Percentiles rank a stretch among this genome's conserved stretches.
phyloP scores from a whole-genome alignment of 2,113 vertebrate genomes.

The Ochotona princeps region DNA sequence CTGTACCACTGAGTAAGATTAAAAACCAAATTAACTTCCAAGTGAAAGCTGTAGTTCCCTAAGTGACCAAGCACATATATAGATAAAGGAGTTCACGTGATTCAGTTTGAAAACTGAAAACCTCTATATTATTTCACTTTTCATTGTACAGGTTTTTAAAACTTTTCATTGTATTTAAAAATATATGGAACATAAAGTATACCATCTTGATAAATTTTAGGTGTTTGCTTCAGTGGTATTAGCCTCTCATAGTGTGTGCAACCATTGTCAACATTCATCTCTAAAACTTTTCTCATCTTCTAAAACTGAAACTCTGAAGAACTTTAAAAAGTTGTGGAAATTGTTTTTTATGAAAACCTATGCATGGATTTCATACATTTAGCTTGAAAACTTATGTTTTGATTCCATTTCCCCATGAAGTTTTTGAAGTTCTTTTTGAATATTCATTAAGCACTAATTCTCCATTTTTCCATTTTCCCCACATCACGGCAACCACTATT shows the following conservation, averaged over 20 bases:
- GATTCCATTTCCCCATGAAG: no score
- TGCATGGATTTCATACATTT: no score
- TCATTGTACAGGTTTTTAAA: not conserved
- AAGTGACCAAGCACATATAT: slow-evolving; percentile 40
- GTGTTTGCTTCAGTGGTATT: not conserved
- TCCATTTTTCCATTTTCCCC: not conserved
- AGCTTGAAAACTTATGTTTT: no score
- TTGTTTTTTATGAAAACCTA: no score
- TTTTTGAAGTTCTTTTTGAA: no score
- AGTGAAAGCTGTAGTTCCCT: slow-evolving; percentile 54
- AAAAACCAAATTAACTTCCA: slow-evolving; percentile 56
- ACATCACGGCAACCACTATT: not conserved
- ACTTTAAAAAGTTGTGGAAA: no score
- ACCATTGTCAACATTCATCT: not conserved
- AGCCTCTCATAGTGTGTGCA: not conserved
- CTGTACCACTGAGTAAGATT: slow-evolving; percentile 45
- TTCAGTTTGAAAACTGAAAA: slow-evolving; percentile 41
- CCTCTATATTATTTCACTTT: not conserved
- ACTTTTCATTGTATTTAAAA: not conserved
- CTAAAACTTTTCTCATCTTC: not conserved
- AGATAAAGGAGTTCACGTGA: slow-evolving; percentile 48
- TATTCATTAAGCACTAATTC: not conserved
- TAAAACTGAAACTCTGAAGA: not conserved
- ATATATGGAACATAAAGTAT: not conserved
- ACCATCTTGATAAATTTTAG: not conserved